Conservation (phyloP, 2,888 invertebrate genomes). For the Caenorhabditis sp. region DNA sequence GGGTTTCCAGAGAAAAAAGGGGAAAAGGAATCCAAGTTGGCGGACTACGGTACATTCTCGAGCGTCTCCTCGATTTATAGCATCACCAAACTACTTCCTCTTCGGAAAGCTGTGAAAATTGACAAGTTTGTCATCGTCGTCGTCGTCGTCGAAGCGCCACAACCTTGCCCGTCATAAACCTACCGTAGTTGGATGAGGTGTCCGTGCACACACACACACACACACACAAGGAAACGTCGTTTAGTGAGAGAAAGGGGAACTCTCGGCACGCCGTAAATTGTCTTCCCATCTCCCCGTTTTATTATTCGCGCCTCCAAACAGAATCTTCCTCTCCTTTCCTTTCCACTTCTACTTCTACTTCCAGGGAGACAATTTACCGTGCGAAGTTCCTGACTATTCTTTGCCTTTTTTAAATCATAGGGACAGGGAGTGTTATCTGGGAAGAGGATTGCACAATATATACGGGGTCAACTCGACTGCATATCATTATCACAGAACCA, state of each 20-base stretch:
- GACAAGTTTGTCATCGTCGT: slow-evolving; percentile 49
- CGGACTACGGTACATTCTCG: not conserved
- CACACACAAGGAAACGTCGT: slow-evolving; percentile 47
- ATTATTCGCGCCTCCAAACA: slow-evolving; percentile 42
- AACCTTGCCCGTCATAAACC: slow-evolving; percentile 41
- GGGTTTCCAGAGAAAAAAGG: too few relatives aligned
- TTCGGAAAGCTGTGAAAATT: slow-evolving; percentile 41
- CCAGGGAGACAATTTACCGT: slow-evolving; percentile 40
- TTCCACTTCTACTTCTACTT: too few relatives aligned
- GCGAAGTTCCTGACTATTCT: slow-evolving; percentile 2
- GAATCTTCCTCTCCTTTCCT: slow-evolving; percentile 7
- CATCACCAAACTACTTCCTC: slow-evolving; percentile 18
- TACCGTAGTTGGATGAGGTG: slow-evolving; percentile 59
- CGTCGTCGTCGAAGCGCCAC: slow-evolving; percentile 1
- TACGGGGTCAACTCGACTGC: too few relatives aligned
- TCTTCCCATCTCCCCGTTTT: slow-evolving; percentile 48
- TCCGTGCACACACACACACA: slow-evolving; percentile 49
- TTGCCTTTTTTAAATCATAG: not conserved
- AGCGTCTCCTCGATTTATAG: slow-evolving; percentile 9
- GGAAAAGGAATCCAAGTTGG: not conserved
- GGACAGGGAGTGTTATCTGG: not conserved
- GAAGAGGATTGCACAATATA: not conserved
- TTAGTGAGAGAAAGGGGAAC: slow-evolving; percentile 38
- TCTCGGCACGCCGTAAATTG: slow-evolving; percentile 54
- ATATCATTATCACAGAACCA: too few relatives aligned